Conservation (phyloP, 92 coral and sea anemone genomes). For the Zoanthus sociatus region DNA sequence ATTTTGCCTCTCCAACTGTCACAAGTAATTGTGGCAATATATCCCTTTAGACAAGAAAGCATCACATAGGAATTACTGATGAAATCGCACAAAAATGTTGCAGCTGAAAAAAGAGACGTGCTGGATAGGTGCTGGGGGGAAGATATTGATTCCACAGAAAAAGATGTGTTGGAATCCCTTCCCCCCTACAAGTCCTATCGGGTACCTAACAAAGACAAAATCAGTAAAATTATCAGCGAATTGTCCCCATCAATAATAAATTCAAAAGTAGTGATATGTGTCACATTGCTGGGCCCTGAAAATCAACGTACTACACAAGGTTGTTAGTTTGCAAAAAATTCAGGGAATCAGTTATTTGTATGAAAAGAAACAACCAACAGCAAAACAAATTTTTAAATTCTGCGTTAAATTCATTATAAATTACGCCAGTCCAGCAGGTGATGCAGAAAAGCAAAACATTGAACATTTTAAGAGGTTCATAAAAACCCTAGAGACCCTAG, state of each 20-base stretch:
- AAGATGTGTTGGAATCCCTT: background rate
- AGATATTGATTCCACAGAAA: background rate
- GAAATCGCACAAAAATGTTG: background rate
- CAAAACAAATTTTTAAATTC: conserved; percentile 44
- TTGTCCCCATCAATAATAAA: too few relatives aligned
- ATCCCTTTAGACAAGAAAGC: background rate
- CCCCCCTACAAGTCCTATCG: background rate
- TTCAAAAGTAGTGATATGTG: background rate
- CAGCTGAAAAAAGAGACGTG: background rate
- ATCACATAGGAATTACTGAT: background rate
- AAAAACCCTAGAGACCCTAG: conserved; percentile 32
- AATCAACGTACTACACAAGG: background rate
- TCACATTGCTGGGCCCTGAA: background rate
- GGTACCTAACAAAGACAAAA: background rate
- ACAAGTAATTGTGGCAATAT: background rate
- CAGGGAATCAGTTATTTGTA: conserved; percentile 2
- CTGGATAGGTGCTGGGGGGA: background rate
- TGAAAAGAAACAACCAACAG: conserved; percentile 32
- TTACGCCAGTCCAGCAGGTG: conserved; percentile 36
- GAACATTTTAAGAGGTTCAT: conserved; percentile 50
- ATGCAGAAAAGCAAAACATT: conserved; percentile 35
- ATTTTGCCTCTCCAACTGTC: background rate
- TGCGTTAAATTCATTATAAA: background rate
- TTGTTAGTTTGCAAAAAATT: background rate
- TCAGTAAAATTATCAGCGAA: background rate